Evolutionary conservation across 2,888 invertebrate species (phyloP).

Genomic region (Coleophora deauratella): DNA sequence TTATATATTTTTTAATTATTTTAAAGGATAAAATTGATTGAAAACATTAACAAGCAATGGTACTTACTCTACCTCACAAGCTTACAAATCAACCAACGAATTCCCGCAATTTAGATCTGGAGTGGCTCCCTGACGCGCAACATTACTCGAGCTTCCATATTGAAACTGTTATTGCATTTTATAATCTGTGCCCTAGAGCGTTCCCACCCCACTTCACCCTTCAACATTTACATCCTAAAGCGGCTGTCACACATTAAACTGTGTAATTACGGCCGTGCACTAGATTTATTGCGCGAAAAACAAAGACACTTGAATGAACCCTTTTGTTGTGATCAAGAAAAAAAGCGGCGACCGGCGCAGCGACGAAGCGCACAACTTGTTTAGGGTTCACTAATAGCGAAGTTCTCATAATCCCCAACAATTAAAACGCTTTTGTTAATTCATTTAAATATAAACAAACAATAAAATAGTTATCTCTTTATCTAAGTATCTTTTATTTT

Average conservation of each 20-base stretch:
- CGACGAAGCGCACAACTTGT: slow-evolving; percentile 52
- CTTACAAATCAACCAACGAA: too few species aligned
- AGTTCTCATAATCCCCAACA: slow-evolving; percentile 61
- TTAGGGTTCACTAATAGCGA: slow-evolving; percentile 65
- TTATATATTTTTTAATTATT: too few species aligned
- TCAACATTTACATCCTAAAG: slow-evolving; percentile 65
- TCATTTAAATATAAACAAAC: slow-evolving; percentile 35
- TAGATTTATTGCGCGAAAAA: slow-evolving; percentile 69
- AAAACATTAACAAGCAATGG: too few species aligned
- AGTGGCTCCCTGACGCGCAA: slow-evolving; percentile 56
- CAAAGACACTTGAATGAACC: slow-evolving; percentile 51
- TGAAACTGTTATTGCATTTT: too few species aligned
- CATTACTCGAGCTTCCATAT: slow-evolving; percentile 30
- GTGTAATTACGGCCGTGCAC: slow-evolving; percentile 60
- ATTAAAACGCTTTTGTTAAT: slow-evolving; percentile 47
- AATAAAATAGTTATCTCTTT: slow-evolving; percentile 23
- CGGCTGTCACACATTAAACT: slow-evolving; percentile 67
- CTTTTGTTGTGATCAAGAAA: slow-evolving; percentile 45
- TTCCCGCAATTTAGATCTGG: slow-evolving; percentile 14
- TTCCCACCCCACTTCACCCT: slow-evolving; percentile 63
- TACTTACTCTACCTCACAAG: too few species aligned
- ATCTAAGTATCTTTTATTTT: too few species aligned
- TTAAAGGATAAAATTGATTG: too few species aligned
- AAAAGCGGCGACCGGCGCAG: slow-evolving; percentile 18
- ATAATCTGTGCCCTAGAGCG: slow-evolving; percentile 4